Conservation (phyloP, 2,113 vertebrate species). For the Cebus imitator region DNA sequence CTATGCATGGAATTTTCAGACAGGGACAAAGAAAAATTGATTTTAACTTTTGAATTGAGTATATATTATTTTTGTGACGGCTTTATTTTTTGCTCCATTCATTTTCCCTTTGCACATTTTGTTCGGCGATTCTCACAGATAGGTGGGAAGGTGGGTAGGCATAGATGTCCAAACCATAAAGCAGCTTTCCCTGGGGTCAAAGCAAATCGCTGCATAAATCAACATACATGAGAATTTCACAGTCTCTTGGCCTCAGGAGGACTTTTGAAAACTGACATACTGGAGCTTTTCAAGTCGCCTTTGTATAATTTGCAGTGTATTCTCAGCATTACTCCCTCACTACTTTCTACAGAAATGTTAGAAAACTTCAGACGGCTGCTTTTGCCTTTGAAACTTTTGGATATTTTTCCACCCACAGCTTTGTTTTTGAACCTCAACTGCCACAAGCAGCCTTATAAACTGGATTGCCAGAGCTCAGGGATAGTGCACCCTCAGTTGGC, state of each 20-base stretch:
- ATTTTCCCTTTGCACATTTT: slow-evolving; percentile 47
- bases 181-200: slow-evolving; percentile 70
- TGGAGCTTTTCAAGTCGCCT: slow-evolving; percentile 69
- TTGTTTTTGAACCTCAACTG: slow-evolving; percentile 70
- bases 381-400: slow-evolving; percentile 75
- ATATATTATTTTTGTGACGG: slow-evolving; percentile 55
- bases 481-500: neutral
- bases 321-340: slow-evolving; percentile 64
- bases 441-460: slow-evolving; percentile 63
- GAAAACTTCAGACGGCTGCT: slow-evolving; percentile 68
- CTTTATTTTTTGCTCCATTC: neutral
- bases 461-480: slow-evolving; percentile 40
- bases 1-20: neutral
- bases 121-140: slow-evolving; percentile 31
- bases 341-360: slow-evolving; percentile 69
- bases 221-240: slow-evolving; percentile 74
- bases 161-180: slow-evolving; percentile 69
- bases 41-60: slow-evolving; percentile 50
- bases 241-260: slow-evolving; percentile 57
- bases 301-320: slow-evolving; percentile 72
- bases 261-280: slow-evolving; percentile 73
- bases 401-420: slow-evolving; percentile 61
- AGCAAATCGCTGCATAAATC: slow-evolving; percentile 79
- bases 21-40: slow-evolving; percentile 54
- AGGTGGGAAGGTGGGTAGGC: slow-evolving; percentile 47